phyloP scores from a whole-genome alignment of 92 coral and sea anemone species.

The Porites evermanni region DNA sequence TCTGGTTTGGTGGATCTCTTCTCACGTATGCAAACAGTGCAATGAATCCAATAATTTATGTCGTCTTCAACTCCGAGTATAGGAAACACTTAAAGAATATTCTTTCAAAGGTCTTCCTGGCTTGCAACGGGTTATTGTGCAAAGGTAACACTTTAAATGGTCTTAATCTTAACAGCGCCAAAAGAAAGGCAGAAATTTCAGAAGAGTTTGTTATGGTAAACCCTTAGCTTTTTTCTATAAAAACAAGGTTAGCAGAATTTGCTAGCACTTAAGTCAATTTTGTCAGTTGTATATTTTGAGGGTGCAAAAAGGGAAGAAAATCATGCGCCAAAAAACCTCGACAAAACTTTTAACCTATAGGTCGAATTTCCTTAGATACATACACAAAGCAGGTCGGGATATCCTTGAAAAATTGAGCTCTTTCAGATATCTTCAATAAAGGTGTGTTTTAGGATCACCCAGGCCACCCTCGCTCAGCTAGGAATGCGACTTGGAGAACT shows the following conservation, averaged over 20 bases:
- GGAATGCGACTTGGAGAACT: too few species aligned
- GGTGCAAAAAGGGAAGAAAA: neutral
- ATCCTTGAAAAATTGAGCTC: too few species aligned
- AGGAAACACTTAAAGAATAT: slow-evolving; percentile 22
- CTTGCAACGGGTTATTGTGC: neutral
- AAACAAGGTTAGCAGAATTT: neutral
- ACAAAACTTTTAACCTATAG: neutral
- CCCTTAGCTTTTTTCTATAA: neutral
- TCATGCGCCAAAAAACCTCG: neutral
- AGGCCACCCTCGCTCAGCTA: too few species aligned
- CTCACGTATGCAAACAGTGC: slow-evolving; percentile 42
- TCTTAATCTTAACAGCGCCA: neutral
- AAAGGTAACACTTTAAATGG: neutral
- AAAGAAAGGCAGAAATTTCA: neutral
- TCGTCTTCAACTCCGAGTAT: slow-evolving; percentile 31
- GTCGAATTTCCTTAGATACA: neutral
- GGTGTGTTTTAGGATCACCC: too few species aligned
- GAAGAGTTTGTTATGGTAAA: slow-evolving; percentile 12
- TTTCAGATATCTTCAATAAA: too few species aligned
- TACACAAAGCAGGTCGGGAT: too few species aligned
- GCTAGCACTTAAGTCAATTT: neutral
- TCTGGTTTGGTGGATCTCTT: slow-evolving; percentile 44
- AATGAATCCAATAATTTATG: slow-evolving; percentile 39
- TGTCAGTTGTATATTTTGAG: neutral
- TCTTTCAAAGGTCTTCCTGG: neutral